Evolutionary conservation across 2,888 invertebrate genomes (phyloP).

Genomic region (Ophion ventricosus): DNA sequence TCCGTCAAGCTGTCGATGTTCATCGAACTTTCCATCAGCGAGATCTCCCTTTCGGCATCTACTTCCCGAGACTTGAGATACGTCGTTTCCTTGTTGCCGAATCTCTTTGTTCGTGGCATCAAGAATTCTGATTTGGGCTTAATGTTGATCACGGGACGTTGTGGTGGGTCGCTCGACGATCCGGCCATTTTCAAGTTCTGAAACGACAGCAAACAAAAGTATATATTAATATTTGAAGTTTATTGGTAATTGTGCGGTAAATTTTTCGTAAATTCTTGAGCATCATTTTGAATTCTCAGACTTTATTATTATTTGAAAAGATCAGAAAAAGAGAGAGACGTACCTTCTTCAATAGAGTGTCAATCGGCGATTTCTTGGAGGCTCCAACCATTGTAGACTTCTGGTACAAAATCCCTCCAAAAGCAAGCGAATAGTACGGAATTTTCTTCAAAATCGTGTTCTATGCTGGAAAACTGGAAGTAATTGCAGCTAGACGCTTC

Average conservation of each 20-base stretch:
- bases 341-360: conserved; percentile 45
- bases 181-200: conserved; percentile 36
- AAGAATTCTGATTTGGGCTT: background rate
- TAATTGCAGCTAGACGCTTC: background rate
- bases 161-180: background rate
- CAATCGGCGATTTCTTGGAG: conserved; percentile 40
- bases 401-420: background rate
- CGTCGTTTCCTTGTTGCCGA: conserved; percentile 43
- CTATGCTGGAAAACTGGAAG: background rate
- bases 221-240: background rate
- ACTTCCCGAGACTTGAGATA: conserved; percentile 7
- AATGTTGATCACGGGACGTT: background rate
- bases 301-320: background rate
- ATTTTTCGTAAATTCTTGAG: background rate
- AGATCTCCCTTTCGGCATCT: conserved; percentile 24
- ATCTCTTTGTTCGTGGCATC: conserved; percentile 49
- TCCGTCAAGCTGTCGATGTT: background rate
- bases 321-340: background rate
- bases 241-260: background rate
- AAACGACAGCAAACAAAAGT: conserved; percentile 6
- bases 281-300: background rate
- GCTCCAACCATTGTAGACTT: conserved; percentile 26
- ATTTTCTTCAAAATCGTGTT: background rate
- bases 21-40: background rate
- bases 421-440: background rate